Conservation (phyloP, 1,140 invertebrate species). For the Lasioglossum baleicum region DNA sequence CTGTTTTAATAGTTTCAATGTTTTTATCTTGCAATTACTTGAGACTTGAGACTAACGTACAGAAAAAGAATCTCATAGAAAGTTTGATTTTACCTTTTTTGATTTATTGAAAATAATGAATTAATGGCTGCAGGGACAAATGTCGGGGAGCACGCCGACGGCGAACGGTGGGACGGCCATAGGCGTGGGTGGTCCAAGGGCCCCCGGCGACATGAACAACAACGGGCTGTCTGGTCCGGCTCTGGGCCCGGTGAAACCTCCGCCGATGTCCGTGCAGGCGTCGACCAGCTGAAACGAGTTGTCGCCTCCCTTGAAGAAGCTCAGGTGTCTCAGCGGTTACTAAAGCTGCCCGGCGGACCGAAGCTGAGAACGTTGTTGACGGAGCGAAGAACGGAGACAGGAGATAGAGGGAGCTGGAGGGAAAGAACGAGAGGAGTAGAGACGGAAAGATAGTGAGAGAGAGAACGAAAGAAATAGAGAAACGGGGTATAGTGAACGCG, state of each 20-base stretch:
- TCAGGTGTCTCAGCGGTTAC: conserved; percentile 78
- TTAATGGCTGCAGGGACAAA: conserved; percentile 74
- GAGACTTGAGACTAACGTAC: no score
- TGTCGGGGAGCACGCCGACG: conserved; percentile 72
- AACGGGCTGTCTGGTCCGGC: conserved; percentile 77
- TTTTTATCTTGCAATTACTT: no score
- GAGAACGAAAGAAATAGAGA: not conserved
- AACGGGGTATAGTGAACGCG: no score
- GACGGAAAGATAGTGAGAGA: not conserved
- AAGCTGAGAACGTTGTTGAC: conserved; percentile 12
- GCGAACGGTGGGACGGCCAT: conserved; percentile 73
- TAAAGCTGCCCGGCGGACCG: conserved; percentile 56
- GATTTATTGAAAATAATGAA: not conserved
- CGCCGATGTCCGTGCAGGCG: conserved; percentile 78
- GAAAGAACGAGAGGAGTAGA: no score
- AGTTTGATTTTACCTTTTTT: no score
- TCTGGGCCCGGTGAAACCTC: conserved; percentile 76
- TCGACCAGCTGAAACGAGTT: conserved; percentile 79
- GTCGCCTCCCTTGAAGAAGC: conserved; percentile 75
- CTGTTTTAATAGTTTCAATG: no score
- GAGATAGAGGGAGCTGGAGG: not conserved
- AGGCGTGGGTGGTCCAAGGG: conserved; percentile 71
- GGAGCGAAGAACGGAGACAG: not conserved
- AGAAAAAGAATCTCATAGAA: no score
- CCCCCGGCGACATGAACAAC: conserved; percentile 79